Evolutionary conservation across 2,888 invertebrate genomes (phyloP).

Genomic region (Idaea biselata): DNA sequence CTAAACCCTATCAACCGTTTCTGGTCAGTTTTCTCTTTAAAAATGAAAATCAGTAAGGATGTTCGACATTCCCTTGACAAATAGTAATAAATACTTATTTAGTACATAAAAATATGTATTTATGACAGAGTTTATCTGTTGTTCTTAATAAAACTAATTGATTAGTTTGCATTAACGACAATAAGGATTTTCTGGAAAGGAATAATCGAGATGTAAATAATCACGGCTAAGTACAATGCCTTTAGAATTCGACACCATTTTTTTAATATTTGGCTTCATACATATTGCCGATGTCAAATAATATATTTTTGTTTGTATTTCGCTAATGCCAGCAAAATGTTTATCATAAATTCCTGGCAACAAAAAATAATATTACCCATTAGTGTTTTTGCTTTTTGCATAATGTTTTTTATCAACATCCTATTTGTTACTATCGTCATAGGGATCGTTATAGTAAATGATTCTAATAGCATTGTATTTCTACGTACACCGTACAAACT

Average conservation of each 20-base stretch:
- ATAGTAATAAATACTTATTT: not conserved
- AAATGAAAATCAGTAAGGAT: no score
- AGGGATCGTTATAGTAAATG: no score
- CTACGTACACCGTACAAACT: slow-evolving; percentile 3
- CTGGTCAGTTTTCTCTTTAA: no score
- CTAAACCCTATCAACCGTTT: no score
- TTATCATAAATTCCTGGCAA: no score
- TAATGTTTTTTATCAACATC: no score
- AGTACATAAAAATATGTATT: not conserved
- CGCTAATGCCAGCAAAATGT: no score
- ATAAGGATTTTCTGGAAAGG: slow-evolving; percentile 67
- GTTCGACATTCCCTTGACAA: no score
- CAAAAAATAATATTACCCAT: no score
- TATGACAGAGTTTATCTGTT: not conserved
- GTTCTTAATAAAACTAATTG: slow-evolving; percentile 9
- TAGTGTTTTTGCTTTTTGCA: no score
- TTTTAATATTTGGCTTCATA: not conserved
- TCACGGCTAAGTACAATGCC: not conserved
- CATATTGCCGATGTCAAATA: not conserved
- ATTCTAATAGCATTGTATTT: slow-evolving; percentile 16
- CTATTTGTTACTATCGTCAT: no score
- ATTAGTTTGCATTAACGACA: slow-evolving; percentile 57
- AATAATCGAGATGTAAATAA: slow-evolving; percentile 57
- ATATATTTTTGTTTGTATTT: not conserved
- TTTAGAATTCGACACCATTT: not conserved